Percentiles rank a stretch among this genome's conserved stretches.
phyloP scores from a whole-genome alignment of 2,888 invertebrate species.

The Chloroclysta siterata region DNA sequence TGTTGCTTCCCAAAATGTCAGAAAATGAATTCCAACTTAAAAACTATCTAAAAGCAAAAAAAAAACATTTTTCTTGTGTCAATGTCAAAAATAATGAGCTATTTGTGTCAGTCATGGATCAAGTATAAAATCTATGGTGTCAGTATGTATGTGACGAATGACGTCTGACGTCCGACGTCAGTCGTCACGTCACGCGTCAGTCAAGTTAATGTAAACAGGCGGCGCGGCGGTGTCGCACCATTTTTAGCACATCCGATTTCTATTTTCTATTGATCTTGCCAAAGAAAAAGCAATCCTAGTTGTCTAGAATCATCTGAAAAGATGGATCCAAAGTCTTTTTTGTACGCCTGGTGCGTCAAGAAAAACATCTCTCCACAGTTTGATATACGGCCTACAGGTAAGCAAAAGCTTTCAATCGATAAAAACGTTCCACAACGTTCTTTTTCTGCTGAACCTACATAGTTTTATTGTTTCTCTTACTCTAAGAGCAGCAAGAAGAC shows the following conservation, averaged over 20 bases:
- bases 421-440: background rate
- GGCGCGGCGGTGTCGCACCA: too few species aligned
- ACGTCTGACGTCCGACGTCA: too few species aligned
- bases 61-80: too few species aligned
- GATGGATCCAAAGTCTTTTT: slow-evolving; percentile 89
- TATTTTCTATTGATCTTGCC: background rate
- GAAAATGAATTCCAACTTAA: too few species aligned
- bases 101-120: too few species aligned
- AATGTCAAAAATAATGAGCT: too few species aligned
- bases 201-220: too few species aligned
- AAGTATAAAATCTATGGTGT: too few species aligned
- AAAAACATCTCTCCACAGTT: slow-evolving; percentile 90
- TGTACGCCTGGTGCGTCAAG: slow-evolving; percentile 95
- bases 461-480: background rate
- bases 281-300: background rate
- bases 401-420: slow-evolving; percentile 38
- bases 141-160: too few species aligned
- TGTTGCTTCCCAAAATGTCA: too few species aligned
- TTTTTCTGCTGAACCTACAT: background rate
- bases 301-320: background rate
- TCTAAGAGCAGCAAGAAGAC: background rate
- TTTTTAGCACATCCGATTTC: background rate
- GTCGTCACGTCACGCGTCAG: too few species aligned
- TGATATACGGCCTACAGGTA: slow-evolving; percentile 93
- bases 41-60: too few species aligned